These are phyloP conservation scores for Dipodomys spectabilis DNA, from an alignment of 2,113 vertebrate genomes.

Conservation along the genomic window DNA sequence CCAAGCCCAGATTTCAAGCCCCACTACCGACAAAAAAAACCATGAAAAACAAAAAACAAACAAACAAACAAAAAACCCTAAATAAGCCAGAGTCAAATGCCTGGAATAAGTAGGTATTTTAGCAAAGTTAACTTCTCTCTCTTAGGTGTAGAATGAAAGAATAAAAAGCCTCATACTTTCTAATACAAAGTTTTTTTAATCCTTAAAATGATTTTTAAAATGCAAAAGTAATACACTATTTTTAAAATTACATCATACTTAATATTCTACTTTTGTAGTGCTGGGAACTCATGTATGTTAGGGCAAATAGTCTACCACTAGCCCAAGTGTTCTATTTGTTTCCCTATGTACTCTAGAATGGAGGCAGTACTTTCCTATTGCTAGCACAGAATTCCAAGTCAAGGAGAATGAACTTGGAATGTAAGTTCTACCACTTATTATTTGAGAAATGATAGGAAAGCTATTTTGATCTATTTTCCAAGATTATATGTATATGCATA, in stretches of 20 bases:
- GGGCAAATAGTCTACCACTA: neutral
- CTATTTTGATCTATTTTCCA: neutral
- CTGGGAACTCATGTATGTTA: neutral
- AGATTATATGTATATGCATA: neutral
- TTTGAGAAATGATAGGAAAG: conserved; percentile 3
- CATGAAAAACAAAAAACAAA: no score
- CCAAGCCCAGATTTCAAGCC: no score
- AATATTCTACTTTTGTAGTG: neutral
- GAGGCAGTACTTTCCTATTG: neutral
- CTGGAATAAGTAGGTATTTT: neutral
- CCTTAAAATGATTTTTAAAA: neutral
- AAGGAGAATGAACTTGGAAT: neutral
- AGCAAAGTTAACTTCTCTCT: neutral
- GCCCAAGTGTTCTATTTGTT: neutral
- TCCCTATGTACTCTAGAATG: neutral
- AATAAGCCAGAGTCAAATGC: neutral
- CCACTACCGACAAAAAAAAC: no score
- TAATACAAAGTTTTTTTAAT: neutral
- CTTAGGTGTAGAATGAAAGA: neutral
- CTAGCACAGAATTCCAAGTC: conserved; percentile 9
- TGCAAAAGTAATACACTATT: neutral
- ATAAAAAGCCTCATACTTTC: neutral
- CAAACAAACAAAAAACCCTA: no score
- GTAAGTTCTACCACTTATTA: neutral
- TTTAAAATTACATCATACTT: neutral